phyloP scores from a whole-genome alignment of 2,888 invertebrate species.

The Raillietiella orientalis region DNA sequence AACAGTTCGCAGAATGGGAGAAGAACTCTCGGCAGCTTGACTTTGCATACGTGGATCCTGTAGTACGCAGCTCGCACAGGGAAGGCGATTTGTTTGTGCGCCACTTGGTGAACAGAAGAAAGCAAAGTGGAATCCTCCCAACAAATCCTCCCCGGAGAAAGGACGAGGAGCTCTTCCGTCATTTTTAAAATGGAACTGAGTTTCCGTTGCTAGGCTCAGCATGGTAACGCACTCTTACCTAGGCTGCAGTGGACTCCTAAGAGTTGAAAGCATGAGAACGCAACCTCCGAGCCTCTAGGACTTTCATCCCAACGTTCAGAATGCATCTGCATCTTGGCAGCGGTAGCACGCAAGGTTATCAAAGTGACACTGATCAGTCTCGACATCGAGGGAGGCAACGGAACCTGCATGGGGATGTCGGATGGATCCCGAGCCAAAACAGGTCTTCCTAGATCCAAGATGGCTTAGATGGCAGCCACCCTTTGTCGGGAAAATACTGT shows the following conservation, averaged over 20 bases:
- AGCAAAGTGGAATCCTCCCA: too few species aligned
- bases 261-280: constrained; percentile 23
- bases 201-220: too few species aligned
- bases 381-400: constrained; percentile 8
- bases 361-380: constrained; percentile 19
- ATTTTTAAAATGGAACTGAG: too few species aligned
- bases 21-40: too few species aligned
- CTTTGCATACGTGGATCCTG: too few species aligned
- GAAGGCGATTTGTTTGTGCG: too few species aligned
- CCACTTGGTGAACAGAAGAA: too few species aligned
- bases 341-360: constrained; percentile 27
- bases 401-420: constrained; percentile 13
- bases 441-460: constrained; percentile 25
- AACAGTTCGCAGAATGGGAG: too few species aligned
- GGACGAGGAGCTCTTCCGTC: too few species aligned
- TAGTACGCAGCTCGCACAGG: too few species aligned
- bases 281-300: constrained; percentile 40
- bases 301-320: constrained; percentile 22
- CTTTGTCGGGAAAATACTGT: constrained; percentile 31
- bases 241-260: constrained; percentile 28
- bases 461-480: constrained; percentile 27
- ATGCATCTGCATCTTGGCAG: constrained; percentile 32
- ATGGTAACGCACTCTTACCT: constrained; percentile 7
- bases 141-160: too few species aligned
- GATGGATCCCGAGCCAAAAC: neutral